Evolutionary conservation across 2,797 vertebrate genomes (phyloP).

Genomic region (Artibeus lituratus): DNA sequence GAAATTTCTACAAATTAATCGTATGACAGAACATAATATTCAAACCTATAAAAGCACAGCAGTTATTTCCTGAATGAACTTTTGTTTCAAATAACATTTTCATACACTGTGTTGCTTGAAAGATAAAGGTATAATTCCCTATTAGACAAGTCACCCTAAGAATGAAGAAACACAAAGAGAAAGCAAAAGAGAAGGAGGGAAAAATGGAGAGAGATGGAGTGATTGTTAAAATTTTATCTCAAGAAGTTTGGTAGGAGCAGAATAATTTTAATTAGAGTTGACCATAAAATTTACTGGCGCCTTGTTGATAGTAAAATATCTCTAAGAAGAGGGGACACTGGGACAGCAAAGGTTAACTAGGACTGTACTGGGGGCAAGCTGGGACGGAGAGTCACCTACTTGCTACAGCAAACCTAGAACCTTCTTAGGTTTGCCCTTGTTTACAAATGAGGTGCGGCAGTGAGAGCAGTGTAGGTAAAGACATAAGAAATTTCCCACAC

Average conservation of each 20-base stretch:
- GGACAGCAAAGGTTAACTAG: neutral
- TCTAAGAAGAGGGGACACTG: neutral
- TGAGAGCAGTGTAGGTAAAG: neutral
- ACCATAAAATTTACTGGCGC: neutral
- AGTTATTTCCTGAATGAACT: neutral
- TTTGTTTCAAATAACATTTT: slow-evolving; percentile 3
- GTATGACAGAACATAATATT: neutral
- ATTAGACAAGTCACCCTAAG: neutral
- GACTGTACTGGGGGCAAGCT: neutral
- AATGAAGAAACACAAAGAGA: neutral
- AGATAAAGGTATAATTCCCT: neutral
- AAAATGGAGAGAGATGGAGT: neutral
- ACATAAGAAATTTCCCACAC: neutral
- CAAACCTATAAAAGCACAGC: neutral
- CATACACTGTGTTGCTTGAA: neutral
- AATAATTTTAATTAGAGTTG: neutral
- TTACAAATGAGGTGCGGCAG: neutral
- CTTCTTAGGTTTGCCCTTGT: neutral
- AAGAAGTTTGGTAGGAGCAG: neutral
- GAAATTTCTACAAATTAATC: neutral
- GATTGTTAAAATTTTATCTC: neutral
- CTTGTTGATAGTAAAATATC: neutral
- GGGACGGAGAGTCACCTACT: neutral
- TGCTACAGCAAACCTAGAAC: neutral
- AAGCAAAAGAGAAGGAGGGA: neutral